Conservation (phyloP, 1,140 invertebrate species). For the Caenorhabditis brenneri region DNA sequence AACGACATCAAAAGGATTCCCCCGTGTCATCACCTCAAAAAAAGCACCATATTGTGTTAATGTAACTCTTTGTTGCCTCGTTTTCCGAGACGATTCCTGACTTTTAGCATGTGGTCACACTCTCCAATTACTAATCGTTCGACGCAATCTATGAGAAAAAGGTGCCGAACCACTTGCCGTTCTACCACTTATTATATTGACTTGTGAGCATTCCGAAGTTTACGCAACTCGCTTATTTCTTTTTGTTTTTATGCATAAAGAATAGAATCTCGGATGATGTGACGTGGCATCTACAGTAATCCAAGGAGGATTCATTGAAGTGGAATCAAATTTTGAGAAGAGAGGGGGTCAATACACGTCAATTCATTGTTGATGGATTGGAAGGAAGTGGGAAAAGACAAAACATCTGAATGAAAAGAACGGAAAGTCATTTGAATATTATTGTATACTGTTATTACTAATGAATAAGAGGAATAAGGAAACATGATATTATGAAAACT, state of each 20-base stretch:
- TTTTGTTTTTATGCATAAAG: background rate
- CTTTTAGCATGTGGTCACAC: constrained; percentile 33
- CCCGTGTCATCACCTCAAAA: too few relatives aligned
- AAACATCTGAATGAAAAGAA: background rate
- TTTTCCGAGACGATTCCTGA: background rate
- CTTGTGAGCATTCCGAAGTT: constrained; percentile 9
- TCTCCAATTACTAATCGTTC: constrained; percentile 34
- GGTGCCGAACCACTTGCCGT: constrained; percentile 20
- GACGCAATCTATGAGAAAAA: background rate
- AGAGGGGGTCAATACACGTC: constrained; percentile 18
- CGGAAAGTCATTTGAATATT: background rate
- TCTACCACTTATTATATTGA: background rate
- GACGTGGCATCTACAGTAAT: constrained; percentile 7
- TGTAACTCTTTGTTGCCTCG: too few relatives aligned
- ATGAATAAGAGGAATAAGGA: too few relatives aligned
- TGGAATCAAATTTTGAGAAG: background rate
- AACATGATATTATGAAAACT: too few relatives aligned
- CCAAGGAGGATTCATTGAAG: background rate
- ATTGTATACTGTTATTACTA: too few relatives aligned
- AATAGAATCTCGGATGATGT: background rate
- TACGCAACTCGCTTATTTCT: constrained; percentile 19
- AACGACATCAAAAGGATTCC: too few relatives aligned
- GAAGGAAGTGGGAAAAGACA: background rate
- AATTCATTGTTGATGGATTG: constrained; percentile 33
- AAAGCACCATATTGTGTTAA: too few relatives aligned